Evolutionary conservation across 2,113 vertebrate species (phyloP), one percentile per base, ranked within the genome.

Genomic region (Colossoma macropomum): DNA sequence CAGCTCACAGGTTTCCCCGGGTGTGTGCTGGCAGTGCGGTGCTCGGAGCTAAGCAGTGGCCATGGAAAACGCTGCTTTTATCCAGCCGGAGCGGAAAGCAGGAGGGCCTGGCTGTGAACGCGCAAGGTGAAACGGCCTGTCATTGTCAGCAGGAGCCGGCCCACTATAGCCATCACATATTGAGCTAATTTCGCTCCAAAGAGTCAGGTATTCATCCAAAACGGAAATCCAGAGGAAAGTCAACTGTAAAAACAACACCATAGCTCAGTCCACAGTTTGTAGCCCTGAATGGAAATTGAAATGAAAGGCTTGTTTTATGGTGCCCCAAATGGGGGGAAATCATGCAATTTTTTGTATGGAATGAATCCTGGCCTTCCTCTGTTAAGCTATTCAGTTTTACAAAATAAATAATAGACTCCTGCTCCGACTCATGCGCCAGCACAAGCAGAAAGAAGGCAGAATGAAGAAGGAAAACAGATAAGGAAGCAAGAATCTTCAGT

Each of bases 321-420:
- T 54, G 54, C 80, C 80, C 89, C 85, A 88, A 84, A 82, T 86
- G 5, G 45, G 85, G 77, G 80, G 50, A 48, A 86, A 70, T 84
- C 86, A 89, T 87, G 87, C 80, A 45, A 3, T 88, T 89, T n/a
- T 84, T 82, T 84, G 76, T 79, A 83, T 86, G 85, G 65, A 77
- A 85, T 87, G 77, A 89, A 86, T 86, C 72, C 68, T 75, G 63
- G 76, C 59, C 90, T 90, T 89, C 84, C 86, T 89, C 75, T 83
- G 82, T 86, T 87, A 86, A 90, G 88, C 85, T 86, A 88, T 90
- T 92, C 79, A 87, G 87, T 92, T 88, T 66, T 83, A 87, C 70
- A 86, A 90, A 88, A 88, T 87, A 88, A 89, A 80, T 86, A 91
- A 91, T 89, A 72, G 56, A 59, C 78, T 30, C 76, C 81, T 54